Base-by-base conservation (phyloP, 2,888 invertebrate genomes). In the Lasioglossum oenotherae region DNA sequence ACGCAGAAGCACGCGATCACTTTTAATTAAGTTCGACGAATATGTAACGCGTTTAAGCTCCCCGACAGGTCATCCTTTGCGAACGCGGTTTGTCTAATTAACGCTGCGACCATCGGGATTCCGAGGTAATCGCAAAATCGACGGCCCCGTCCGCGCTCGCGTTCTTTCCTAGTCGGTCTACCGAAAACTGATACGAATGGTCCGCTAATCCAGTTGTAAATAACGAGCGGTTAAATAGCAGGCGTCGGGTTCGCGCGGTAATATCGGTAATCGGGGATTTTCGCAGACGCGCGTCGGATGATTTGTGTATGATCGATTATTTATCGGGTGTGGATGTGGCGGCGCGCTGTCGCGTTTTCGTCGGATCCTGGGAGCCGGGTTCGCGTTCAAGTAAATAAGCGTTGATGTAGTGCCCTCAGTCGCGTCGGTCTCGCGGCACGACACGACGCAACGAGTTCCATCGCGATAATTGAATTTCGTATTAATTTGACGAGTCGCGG, bases 241-340 rank as follows among this genome's bases (percentile, higher is more conserved):
- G 77, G 49, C 69, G 80, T 78, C 79, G 84, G 35, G 67, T 53
- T 35, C 49, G 78, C 69, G 87, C 69, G 86, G 76, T 90, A 90
- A 90, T 88, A 83, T 85, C 87, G 90, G 89, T 90, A 90, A 90
- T 90, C 90, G 82, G 76, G 87, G 88, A 87, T 90, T 90, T 84
- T 82, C 78, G n/a, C 35, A 44, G 67, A 57, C 38, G 27, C 81
- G 41, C 81, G 41, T 80, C 64, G 82, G 80, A 88, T 90, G 90
- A 90, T 90, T 90, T 87, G 86, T 86, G 80, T 84, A 76, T 74
- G 80, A 86, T 87, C 88, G 84, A 90, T 90, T 90, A 88, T 90
- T 90, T 90, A 90, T 90, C 82, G 23, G 76, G 38, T 19, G 77
- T 35, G 60, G 71, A 74, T n/a, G 35, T 46, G 72, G 49, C 73